Conservation (phyloP, 2,888 invertebrate genomes). For the Limnephilus rhombicus region DNA sequence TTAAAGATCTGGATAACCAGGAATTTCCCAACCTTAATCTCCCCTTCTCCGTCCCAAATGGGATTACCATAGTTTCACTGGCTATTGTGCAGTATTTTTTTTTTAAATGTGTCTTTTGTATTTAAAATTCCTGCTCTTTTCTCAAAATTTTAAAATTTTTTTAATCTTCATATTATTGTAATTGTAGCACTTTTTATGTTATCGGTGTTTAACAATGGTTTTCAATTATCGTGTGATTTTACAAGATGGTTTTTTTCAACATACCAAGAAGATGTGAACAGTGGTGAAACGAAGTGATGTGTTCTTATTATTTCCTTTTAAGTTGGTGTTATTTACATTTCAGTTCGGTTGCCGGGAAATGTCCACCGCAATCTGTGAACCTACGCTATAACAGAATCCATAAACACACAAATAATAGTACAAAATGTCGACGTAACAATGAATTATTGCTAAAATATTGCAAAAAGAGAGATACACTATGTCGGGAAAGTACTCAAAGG, state of each 20-base stretch:
- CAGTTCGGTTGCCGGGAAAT: conserved; percentile 25
- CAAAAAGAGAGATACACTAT: background rate
- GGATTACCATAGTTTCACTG: background rate
- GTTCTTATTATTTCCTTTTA: background rate
- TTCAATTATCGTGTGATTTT: background rate
- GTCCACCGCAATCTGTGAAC: background rate
- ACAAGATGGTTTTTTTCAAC: background rate
- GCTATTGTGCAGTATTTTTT: background rate
- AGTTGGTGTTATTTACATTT: conserved; percentile 41
- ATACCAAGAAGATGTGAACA: background rate
- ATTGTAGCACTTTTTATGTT: background rate
- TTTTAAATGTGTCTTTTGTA: background rate
- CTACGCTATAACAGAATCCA: background rate
- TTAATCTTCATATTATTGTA: background rate
- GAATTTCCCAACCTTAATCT: background rate
- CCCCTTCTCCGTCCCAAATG: background rate
- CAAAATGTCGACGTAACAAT: background rate
- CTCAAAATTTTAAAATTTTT: background rate
- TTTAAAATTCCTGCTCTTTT: background rate
- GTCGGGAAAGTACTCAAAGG: background rate
- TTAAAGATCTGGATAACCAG: background rate
- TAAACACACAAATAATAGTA: background rate
- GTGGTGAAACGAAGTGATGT: background rate
- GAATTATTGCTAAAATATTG: background rate
- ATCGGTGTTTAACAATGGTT: background rate